phyloP scores from a whole-genome alignment of 1,140 invertebrate genomes.

The Magallana gigas region DNA sequence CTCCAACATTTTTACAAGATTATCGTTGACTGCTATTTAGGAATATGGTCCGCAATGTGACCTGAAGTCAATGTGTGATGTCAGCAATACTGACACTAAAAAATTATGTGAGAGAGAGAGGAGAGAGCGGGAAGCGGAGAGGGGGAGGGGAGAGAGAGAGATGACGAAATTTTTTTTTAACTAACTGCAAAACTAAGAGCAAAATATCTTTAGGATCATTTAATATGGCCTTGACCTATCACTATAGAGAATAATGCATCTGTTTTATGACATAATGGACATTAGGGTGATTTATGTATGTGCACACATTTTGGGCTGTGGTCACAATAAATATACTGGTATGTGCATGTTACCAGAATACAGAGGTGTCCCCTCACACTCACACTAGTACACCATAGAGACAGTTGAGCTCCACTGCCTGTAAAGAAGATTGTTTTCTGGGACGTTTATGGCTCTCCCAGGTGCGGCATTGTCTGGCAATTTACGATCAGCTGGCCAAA shows the following conservation, averaged over 20 bases:
- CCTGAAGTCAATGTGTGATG: not conserved
- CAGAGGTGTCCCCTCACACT: not conserved
- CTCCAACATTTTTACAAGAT: constrained; percentile 2
- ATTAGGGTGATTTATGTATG: not conserved
- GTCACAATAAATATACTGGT: not conserved
- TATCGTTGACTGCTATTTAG: not conserved
- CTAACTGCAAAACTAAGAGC: too few species aligned
- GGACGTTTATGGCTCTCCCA: not conserved
- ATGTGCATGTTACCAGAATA: not conserved
- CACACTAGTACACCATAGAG: not conserved
- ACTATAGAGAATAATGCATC: too few species aligned
- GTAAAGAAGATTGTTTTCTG: not conserved
- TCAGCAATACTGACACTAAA: not conserved
- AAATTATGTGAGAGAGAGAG: too few species aligned
- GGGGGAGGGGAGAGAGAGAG: too few species aligned
- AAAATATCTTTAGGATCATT: not conserved
- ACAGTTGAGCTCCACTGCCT: not conserved
- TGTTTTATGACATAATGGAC: not conserved
- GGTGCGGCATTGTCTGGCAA: constrained; percentile 5
- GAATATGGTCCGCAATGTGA: not conserved
- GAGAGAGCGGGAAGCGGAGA: too few species aligned
- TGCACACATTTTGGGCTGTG: not conserved
- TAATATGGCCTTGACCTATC: not conserved
- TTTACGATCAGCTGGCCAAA: not conserved
- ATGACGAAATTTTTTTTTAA: too few species aligned